Conservation (phyloP, 2,888 invertebrate genomes). For the Hydroisotoma schaefferi region DNA sequence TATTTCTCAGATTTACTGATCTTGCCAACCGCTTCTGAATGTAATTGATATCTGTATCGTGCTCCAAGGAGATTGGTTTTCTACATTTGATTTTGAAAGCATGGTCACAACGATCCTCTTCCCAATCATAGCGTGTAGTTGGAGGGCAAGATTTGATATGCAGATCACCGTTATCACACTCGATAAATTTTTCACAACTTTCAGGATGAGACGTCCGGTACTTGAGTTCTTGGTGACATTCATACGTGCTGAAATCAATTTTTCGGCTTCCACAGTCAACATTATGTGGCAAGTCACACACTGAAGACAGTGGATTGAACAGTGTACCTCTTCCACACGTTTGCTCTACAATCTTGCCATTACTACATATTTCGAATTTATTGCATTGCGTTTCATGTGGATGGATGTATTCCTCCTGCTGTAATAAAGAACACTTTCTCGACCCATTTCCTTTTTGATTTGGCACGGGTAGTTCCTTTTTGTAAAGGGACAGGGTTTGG, state of each 20-base stretch:
- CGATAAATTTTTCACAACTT: constrained; percentile 44
- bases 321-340: constrained; percentile 36
- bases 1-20: not conserved
- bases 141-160: constrained; percentile 42
- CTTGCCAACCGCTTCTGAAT: not conserved
- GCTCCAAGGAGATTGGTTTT: constrained; percentile 40
- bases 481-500: not conserved
- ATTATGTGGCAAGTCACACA: constrained; percentile 38
- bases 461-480: too few species aligned
- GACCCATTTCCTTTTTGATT: not conserved
- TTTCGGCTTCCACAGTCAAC: constrained; percentile 44
- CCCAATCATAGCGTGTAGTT: constrained; percentile 35
- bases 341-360: constrained; percentile 19
- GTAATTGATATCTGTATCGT: constrained; percentile 41
- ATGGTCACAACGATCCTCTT: constrained; percentile 35
- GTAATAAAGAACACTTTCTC: not conserved
- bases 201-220: constrained; percentile 42
- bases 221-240: constrained; percentile 31
- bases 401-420: constrained; percentile 18
- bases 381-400: constrained; percentile 36
- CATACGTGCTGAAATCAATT: constrained; percentile 41
- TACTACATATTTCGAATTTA: constrained; percentile 39
- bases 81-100: constrained; percentile 33
- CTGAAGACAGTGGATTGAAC: constrained; percentile 32
- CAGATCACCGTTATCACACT: constrained; percentile 39